phyloP scores from a whole-genome alignment of 1,140 invertebrate species.

The Pentalonia nigronervosa region DNA sequence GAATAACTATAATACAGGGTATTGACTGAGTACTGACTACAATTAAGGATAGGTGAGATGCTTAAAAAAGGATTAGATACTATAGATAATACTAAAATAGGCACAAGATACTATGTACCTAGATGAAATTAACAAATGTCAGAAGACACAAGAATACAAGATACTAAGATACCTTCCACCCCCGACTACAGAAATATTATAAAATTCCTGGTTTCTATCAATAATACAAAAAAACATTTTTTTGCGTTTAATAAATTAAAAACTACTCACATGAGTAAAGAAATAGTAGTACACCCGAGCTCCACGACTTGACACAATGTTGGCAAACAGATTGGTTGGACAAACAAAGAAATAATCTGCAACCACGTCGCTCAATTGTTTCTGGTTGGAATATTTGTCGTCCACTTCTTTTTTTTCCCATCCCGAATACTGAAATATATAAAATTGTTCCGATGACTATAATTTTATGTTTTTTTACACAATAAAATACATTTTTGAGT shows the following conservation, averaged over 20 bases:
- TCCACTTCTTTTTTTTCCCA: slow-evolving; percentile 79
- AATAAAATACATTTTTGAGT: not conserved
- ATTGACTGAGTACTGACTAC: too few species aligned
- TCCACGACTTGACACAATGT: slow-evolving; percentile 80
- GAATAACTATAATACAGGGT: too few species aligned
- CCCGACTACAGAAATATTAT: not conserved
- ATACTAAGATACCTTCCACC: not conserved
- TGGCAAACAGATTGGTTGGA: slow-evolving; percentile 87
- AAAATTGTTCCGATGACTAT: not conserved
- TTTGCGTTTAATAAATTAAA: not conserved
- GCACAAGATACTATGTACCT: too few species aligned
- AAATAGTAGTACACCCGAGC: slow-evolving; percentile 92
- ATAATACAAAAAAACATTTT: not conserved
- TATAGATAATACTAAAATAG: too few species aligned
- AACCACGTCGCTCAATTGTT: slow-evolving; percentile 85
- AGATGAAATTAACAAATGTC: not conserved
- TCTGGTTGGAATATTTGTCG: slow-evolving; percentile 81
- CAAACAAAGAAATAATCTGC: slow-evolving; percentile 95
- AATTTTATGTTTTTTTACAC: not conserved
- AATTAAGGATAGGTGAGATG: too few species aligned
- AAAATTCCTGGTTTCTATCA: not conserved
- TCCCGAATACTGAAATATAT: slow-evolving; percentile 81
- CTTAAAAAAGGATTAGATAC: too few species aligned
- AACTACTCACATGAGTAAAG: slow-evolving; percentile 79
- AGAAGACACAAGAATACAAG: not conserved